These are phyloP conservation scores for Hydroisotoma schaefferi DNA, from an alignment of 2,888 invertebrate species.

Conservation along the genomic window DNA sequence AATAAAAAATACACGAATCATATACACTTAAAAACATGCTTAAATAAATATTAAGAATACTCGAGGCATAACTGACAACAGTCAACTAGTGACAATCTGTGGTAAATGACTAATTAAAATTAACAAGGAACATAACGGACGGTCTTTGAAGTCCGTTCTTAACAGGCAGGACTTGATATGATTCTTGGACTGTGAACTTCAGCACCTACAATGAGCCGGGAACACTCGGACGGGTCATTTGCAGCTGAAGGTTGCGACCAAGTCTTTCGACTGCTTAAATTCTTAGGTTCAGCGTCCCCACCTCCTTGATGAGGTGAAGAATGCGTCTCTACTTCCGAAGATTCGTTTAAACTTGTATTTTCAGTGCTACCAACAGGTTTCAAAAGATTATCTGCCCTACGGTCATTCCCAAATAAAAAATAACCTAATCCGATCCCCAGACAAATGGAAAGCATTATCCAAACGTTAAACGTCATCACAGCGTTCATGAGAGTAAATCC, in stretches of 20 bases:
- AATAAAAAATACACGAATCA: no score
- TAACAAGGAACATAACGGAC: background rate
- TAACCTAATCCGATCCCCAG: constrained; percentile 40
- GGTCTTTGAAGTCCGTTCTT: no score
- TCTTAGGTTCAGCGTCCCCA: background rate
- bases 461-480: constrained; percentile 47
- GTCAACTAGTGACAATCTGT: background rate
- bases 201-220: constrained; percentile 23
- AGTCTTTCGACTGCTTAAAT: background rate
- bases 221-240: constrained; percentile 3
- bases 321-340: background rate
- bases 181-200: constrained; percentile 19
- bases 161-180: background rate
- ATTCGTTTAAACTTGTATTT: background rate
- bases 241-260: background rate
- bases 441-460: constrained; percentile 31
- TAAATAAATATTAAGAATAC: no score
- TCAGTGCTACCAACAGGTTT: background rate
- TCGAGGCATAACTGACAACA: no score
- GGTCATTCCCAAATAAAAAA: constrained; percentile 32
- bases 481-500: constrained; percentile 44
- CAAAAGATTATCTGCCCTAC: background rate
- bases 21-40: no score
- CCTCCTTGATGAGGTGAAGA: background rate
- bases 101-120: no score